Base-by-base conservation (phyloP, 1,140 invertebrate species). In the Solen grandis region DNA sequence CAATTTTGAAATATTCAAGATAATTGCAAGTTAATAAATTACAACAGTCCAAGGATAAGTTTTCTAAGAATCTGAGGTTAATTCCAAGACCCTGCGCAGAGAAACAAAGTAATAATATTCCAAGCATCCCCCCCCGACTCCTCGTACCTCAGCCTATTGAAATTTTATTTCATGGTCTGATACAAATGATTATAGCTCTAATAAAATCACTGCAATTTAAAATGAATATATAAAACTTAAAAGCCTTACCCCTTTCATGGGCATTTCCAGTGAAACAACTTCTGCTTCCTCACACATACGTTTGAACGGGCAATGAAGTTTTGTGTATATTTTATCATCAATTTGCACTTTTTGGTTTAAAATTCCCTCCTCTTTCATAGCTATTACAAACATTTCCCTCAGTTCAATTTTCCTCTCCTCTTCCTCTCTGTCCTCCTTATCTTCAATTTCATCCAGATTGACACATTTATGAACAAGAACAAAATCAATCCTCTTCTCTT, bases 221-320 rank as follows among this genome's bases (percentile, higher is more conserved):
- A n/a, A n/a, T n/a, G n/a, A n/a, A n/a, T n/a, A n/a, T n/a, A n/a
- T n/a, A n/a, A 10, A 19, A 46, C 41, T 10, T 46, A 10, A 8
- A 22, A 63, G 19, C 78, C 86, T 88, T 84, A 92, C 90, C 83
- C 86, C 89, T 70, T 84, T 85, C 5, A 92, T 55, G 35, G 92
- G 90, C 86, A 93, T 87, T 66, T 93, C 88, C 16, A 92, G 60
- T 54, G 87, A 87, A 22, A 90, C 86, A 14, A 72, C 85, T 65
- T 93, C 91, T 16, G 92, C 92, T 79, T 93, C 90, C 31, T 86
- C 63, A 69, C 88, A 90, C 27, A 92, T 81, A 59, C 91, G 75
- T 35, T 89, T 86, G 57, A 92, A 88, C 0, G 92, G 89, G 76
- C 87, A 88, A 57, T 90, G 87, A 8, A 93, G 72, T 25, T 89